These are phyloP conservation scores for Chaetorhynchus papuensis DNA, from an alignment of 2,113 vertebrate species.

Conservation along the genomic window DNA sequence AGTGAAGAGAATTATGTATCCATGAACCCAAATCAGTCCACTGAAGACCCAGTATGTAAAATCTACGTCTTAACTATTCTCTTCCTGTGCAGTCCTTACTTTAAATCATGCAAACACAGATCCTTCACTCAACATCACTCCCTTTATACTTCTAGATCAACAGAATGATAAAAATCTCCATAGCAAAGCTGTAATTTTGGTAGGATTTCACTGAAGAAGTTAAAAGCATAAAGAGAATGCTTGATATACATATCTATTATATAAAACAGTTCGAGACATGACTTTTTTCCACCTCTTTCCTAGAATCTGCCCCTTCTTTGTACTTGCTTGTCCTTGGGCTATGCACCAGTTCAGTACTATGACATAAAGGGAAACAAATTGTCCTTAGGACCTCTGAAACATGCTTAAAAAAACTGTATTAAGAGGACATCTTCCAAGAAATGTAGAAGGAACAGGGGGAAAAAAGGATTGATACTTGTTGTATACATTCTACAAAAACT, in stretches of 20 bases:
- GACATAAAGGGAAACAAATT: neutral
- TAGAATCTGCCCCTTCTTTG: neutral
- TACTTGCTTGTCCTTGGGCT: neutral
- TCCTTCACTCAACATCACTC: neutral
- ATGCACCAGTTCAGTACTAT: neutral
- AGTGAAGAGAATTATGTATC: constrained; percentile 95
- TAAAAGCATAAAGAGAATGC: neutral
- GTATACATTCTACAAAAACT: neutral
- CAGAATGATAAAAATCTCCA: neutral
- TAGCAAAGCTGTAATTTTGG: neutral
- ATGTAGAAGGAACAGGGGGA: neutral
- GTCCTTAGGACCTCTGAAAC: neutral
- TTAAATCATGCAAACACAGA: neutral
- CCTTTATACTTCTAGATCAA: neutral
- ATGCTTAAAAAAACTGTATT: neutral
- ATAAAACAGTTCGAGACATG: neutral
- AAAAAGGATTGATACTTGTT: neutral
- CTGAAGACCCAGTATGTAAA: constrained; percentile 93
- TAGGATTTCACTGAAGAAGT: neutral
- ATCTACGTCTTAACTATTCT: constrained; percentile 62
- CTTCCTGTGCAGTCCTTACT: constrained; percentile 43
- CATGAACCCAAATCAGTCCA: constrained; percentile 91
- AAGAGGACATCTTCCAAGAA: neutral
- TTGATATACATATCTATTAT: neutral
- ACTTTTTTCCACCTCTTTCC: neutral